phyloP scores from a whole-genome alignment of 2,888 invertebrate genomes.

The Rapana venosa region DNA sequence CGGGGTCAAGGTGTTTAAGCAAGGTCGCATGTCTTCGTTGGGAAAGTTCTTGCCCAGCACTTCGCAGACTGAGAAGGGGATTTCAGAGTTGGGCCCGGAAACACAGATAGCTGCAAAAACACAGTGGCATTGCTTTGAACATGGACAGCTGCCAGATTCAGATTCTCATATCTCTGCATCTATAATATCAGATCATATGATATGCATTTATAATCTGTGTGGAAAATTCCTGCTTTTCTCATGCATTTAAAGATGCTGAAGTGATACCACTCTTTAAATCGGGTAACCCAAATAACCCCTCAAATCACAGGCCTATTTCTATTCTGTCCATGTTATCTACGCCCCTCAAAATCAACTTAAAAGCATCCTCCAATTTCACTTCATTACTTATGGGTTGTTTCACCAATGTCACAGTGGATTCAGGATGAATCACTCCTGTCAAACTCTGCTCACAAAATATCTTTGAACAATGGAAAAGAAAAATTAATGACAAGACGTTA shows the following conservation, averaged over 20 bases:
- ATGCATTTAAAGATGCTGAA: neutral
- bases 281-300: no score
- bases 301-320: no score
- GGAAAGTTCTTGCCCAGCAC: slow-evolving; percentile 19
- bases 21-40: slow-evolving; percentile 10
- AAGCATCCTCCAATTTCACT: no score
- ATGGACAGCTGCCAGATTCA: neutral
- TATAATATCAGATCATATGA: neutral
- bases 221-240: neutral
- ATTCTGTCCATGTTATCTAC: no score
- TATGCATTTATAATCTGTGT: neutral
- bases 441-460: no score
- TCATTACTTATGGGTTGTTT: no score
- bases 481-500: no score
- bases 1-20: slow-evolving; percentile 34
- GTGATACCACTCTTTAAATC: no score
- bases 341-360: no score
- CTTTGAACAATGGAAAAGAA: no score
- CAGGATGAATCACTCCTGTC: no score
- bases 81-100: neutral
- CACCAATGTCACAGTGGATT: no score
- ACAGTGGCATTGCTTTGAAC: neutral
- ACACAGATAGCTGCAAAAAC: slow-evolving; percentile 14
- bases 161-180: neutral
- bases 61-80: neutral